phyloP scores from a whole-genome alignment of 2,113 vertebrate genomes.

The Lontra canadensis region DNA sequence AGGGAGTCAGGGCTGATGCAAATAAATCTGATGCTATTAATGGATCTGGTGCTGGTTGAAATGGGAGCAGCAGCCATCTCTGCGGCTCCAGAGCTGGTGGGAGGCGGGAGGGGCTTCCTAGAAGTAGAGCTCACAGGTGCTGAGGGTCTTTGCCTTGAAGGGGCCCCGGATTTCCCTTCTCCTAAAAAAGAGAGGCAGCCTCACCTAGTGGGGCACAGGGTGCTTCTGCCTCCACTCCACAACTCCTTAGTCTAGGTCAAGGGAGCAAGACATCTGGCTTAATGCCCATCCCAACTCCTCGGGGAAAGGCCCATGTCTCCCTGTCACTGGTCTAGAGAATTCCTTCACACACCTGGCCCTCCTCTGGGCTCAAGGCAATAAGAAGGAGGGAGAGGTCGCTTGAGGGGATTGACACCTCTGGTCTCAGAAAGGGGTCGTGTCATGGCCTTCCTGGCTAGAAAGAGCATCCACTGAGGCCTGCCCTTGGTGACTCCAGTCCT shows the following conservation, averaged over 20 bases:
- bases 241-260: background rate
- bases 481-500: background rate
- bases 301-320: background rate
- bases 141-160: background rate
- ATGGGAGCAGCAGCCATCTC: slow-evolving; percentile 59
- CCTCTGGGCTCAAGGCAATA: background rate
- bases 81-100: slow-evolving; percentile 3
- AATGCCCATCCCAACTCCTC: background rate
- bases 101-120: slow-evolving; percentile 4
- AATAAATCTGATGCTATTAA: slow-evolving; percentile 80
- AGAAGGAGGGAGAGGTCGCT: background rate
- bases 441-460: background rate
- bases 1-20: slow-evolving; percentile 65
- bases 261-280: background rate
- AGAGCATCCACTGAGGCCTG: background rate
- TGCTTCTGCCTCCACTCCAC: background rate
- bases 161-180: background rate
- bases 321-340: background rate
- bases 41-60: slow-evolving; percentile 71
- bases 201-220: background rate
- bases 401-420: background rate
- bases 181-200: background rate
- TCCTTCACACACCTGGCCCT: background rate
- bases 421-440: background rate
- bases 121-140: slow-evolving; percentile 30